Conservation (phyloP, 2,888 invertebrate genomes). For the Catocala sponsa region DNA sequence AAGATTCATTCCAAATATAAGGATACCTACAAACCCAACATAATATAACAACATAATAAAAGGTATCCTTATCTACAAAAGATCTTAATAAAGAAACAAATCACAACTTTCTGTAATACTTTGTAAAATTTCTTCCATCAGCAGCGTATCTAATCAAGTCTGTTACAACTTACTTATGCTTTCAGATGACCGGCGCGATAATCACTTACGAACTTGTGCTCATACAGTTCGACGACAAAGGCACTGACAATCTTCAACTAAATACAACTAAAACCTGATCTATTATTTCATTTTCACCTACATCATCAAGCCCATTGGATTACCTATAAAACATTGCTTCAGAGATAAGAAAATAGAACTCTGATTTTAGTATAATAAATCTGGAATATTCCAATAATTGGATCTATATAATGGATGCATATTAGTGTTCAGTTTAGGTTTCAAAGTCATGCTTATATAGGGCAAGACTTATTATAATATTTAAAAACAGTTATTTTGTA, state of each 20-base stretch:
- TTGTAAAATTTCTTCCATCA: neutral
- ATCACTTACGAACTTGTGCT: slow-evolving; percentile 90
- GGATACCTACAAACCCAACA: neutral
- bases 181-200: slow-evolving; percentile 89
- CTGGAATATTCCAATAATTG: too few species aligned
- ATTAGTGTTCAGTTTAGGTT: too few species aligned
- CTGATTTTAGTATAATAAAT: too few species aligned
- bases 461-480: too few species aligned
- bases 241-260: slow-evolving; percentile 8
- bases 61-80: too few species aligned
- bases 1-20: neutral
- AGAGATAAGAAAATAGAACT: too few species aligned
- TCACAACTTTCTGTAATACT: neutral
- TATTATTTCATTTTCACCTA: slow-evolving; percentile 2
- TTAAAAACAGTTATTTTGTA: too few species aligned
- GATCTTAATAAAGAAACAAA: neutral
- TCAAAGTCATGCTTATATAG: too few species aligned
- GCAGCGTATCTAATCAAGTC: neutral
- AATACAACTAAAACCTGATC: slow-evolving; percentile 13
- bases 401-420: too few species aligned
- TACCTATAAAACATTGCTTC: too few species aligned
- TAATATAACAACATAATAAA: too few species aligned
- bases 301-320: too few species aligned
- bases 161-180: slow-evolving; percentile 27
- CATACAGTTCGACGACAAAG: slow-evolving; percentile 72